Conservation (phyloP, 2,113 vertebrate genomes). For the Lethenteron camtschaticum region DNA sequence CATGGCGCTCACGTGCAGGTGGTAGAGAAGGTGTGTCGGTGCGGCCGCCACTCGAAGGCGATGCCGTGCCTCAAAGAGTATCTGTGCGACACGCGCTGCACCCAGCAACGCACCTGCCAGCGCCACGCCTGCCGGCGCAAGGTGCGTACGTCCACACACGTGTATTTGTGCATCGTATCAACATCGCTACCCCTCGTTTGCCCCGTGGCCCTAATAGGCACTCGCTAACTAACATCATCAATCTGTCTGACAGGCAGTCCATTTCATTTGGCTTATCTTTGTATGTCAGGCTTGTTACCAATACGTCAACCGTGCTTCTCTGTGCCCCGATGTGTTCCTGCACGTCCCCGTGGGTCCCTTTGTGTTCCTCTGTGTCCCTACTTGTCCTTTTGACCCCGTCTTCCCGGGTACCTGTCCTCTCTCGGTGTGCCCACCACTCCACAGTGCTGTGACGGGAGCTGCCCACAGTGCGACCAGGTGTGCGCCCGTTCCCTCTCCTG, state of each 20-base stretch:
- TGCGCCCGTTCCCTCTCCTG: constrained; percentile 62
- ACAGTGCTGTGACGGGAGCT: constrained; percentile 84
- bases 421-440: constrained; percentile 8
- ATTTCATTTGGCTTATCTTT: no score
- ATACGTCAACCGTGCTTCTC: no score
- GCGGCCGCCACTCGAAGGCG: constrained; percentile 49
- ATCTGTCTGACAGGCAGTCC: no score
- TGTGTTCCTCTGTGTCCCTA: no score
- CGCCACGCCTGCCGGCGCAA: constrained; percentile 81
- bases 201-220: not conserved
- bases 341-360: no score
- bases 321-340: no score
- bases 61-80: constrained; percentile 81
- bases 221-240: not conserved
- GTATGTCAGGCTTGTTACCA: no score
- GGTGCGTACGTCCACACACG: constrained; percentile 18
- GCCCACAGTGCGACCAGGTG: constrained; percentile 67
- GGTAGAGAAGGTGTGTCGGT: constrained; percentile 76
- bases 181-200: not conserved
- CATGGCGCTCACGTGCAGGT: constrained; percentile 25
- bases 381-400: no score
- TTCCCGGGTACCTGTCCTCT: no score
- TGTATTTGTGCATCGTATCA: not conserved
- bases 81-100: constrained; percentile 72
- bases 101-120: constrained; percentile 49